Percentiles rank a stretch among this genome's conserved stretches.
Conservation (phyloP, 2,888 invertebrate species). For the Augochlorella aurata region DNA sequence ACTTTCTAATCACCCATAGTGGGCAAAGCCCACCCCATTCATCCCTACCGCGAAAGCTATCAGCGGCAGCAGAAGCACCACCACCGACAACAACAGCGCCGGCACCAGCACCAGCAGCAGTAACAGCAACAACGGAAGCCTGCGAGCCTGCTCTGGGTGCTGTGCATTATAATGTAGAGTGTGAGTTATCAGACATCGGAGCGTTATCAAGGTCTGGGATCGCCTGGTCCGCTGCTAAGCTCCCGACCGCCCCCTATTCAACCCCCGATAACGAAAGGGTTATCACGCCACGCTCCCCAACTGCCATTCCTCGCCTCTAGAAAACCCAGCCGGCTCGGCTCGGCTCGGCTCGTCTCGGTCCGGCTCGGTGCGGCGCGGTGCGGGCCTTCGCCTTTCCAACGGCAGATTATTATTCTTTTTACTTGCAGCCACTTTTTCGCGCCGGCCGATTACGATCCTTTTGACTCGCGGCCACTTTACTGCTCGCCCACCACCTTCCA, state of each 20-base stretch:
- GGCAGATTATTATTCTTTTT: conserved; percentile 71
- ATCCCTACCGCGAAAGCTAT: conserved; percentile 37
- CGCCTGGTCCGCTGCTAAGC: conserved; percentile 75
- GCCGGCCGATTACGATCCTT: conserved; percentile 75
- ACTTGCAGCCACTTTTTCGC: conserved; percentile 69
- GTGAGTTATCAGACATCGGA: conserved; percentile 80
- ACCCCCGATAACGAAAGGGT: conserved; percentile 81
- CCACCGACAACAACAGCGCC: conserved; percentile 39
- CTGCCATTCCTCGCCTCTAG: conserved; percentile 68
- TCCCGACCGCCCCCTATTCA: conserved; percentile 66
- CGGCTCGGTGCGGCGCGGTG: neutral
- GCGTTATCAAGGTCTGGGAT: conserved; percentile 78
- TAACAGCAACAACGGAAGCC: conserved; percentile 53
- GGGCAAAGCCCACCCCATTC: conserved; percentile 40
- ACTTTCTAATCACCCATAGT: conserved; percentile 68
- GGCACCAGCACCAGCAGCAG: conserved; percentile 42
- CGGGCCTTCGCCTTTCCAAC: conserved; percentile 64
- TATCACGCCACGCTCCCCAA: conserved; percentile 78
- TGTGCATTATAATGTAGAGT: conserved; percentile 79
- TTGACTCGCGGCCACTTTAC: conserved; percentile 77
- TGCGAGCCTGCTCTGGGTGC: conserved; percentile 63
- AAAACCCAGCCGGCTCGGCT: conserved; percentile 35
- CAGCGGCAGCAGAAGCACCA: conserved; percentile 27
- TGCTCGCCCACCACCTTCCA: conserved; percentile 48
- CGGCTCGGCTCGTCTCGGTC: neutral